Percentiles rank a stretch among this genome's conserved stretches.
These are phyloP conservation scores for Lochmaea capreae DNA, from an alignment of 2,888 invertebrate genomes.

Conservation along the genomic window DNA sequence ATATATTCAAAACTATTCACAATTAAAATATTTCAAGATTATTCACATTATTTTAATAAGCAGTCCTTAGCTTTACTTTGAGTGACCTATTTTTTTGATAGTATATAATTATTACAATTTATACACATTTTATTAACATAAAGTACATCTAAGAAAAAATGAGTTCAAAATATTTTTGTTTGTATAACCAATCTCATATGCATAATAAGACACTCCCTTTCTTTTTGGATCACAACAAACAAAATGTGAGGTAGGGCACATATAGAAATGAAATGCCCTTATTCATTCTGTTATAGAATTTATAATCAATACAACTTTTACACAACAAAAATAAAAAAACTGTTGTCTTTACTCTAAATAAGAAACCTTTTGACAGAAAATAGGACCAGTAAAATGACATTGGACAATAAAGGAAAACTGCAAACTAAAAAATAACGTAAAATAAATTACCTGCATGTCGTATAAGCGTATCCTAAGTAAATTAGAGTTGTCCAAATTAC, in stretches of 20 bases:
- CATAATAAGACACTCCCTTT: slow-evolving; percentile 34
- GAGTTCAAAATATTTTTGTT: slow-evolving; percentile 12
- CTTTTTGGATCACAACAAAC: slow-evolving; percentile 29
- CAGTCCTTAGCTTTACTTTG: background rate
- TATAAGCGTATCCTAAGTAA: slow-evolving; percentile 59
- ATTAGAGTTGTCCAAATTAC: slow-evolving; percentile 60
- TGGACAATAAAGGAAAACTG: slow-evolving; percentile 10
- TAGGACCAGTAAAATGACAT: slow-evolving; percentile 20
- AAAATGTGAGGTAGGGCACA: slow-evolving; percentile 13
- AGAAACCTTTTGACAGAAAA: slow-evolving; percentile 34
- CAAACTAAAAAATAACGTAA: slow-evolving; percentile 16
- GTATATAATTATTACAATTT: background rate
- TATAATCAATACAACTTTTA: slow-evolving; percentile 31
- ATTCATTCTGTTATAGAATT: slow-evolving; percentile 23
- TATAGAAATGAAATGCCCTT: background rate
- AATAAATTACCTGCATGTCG: slow-evolving; percentile 67
- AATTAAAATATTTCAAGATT: too few species aligned
- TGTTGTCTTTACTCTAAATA: slow-evolving; percentile 31
- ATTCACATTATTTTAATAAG: background rate
- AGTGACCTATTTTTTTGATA: background rate
- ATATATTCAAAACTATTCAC: too few species aligned
- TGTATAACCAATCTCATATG: slow-evolving; percentile 25
- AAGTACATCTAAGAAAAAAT: background rate
- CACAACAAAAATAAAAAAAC: slow-evolving; percentile 23
- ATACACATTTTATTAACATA: background rate